phyloP scores from a whole-genome alignment of 2,113 vertebrate species.

The Pristiophorus japonicus region DNA sequence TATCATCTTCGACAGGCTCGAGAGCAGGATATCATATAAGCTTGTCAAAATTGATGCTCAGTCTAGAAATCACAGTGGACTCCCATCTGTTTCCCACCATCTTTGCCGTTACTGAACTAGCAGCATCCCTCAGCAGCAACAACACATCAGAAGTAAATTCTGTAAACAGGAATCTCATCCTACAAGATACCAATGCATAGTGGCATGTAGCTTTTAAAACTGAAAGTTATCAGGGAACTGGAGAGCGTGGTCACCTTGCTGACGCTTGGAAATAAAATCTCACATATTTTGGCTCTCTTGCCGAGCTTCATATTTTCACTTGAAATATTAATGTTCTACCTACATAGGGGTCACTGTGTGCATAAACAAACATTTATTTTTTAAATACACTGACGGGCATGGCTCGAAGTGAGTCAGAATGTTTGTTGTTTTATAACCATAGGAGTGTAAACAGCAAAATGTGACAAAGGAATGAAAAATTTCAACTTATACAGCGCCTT shows the following conservation, averaged over 20 bases:
- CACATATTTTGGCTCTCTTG: neutral
- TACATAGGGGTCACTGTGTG: neutral
- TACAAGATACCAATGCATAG: neutral
- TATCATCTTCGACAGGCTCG: neutral
- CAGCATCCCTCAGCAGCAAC: neutral
- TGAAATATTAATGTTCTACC: neutral
- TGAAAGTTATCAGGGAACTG: neutral
- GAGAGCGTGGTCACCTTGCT: neutral
- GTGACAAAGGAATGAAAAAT: neutral
- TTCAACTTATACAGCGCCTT: neutral
- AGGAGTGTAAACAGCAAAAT: neutral
- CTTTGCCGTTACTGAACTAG: neutral
- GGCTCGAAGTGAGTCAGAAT: neutral
- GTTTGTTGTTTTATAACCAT: neutral
- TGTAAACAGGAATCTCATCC: neutral
- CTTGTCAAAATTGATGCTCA: neutral
- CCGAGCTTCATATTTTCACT: neutral
- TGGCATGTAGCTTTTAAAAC: neutral
- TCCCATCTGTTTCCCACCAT: neutral
- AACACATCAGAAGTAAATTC: neutral
- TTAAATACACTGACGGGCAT: neutral
- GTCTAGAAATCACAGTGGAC: neutral
- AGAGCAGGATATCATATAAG: neutral
- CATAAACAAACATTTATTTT: neutral
- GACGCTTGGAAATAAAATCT: neutral